Conservation (phyloP, 2,113 vertebrate species). For the Cyprinus carpio region DNA sequence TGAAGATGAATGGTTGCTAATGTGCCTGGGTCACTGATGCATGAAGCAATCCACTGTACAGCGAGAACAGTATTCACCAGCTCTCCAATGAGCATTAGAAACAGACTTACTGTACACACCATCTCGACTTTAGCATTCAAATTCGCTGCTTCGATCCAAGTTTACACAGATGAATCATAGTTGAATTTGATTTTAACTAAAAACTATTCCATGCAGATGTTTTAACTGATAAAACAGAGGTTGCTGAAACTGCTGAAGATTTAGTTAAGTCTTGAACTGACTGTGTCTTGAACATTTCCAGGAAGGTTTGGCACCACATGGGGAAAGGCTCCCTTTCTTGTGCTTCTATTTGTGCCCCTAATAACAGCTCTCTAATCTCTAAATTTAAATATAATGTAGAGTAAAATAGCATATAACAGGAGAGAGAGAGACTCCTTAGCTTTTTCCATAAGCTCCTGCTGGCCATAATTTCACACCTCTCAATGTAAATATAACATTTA, state of each 20-base stretch:
- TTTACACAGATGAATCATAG: neutral
- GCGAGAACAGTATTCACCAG: slow-evolving; percentile 26
- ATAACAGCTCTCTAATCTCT: neutral
- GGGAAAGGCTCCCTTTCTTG: neutral
- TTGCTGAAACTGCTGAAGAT: neutral
- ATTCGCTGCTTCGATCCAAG: neutral
- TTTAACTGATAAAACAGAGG: neutral
- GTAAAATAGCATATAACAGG: too few species aligned
- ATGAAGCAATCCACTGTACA: slow-evolving; percentile 59
- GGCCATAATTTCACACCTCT: slow-evolving; percentile 23
- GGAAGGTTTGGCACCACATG: neutral
- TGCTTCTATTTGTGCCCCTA: too few species aligned
- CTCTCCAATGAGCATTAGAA: neutral
- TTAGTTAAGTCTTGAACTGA: neutral
- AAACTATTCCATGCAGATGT: neutral
- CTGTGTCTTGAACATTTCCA: neutral
- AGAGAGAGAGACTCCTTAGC: too few species aligned
- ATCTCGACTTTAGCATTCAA: neutral
- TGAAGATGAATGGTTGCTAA: slow-evolving; percentile 70
- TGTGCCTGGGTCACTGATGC: slow-evolving; percentile 60
- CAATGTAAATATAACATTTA: neutral
- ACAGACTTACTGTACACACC: neutral
- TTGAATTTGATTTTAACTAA: neutral
- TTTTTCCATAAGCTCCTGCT: neutral
- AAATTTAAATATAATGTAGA: neutral